Percentiles rank a stretch among this genome's conserved stretches.
These are phyloP conservation scores for Chalcis sispes DNA, from an alignment of 2,888 invertebrate species.

Conservation along the genomic window DNA sequence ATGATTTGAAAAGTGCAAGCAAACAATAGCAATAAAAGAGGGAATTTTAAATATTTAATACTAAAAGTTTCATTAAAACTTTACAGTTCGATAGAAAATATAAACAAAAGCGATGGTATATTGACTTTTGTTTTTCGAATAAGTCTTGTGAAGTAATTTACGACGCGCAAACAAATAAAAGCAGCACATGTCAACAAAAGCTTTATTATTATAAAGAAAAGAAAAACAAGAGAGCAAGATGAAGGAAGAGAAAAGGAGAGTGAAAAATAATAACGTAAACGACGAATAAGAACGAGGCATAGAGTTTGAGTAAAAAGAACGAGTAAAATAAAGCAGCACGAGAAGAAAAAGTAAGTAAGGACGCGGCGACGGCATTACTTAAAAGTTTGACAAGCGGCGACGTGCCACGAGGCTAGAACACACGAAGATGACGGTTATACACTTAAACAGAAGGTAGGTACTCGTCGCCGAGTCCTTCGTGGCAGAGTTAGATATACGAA, in stretches of 20 bases:
- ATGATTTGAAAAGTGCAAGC: no score
- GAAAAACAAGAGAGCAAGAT: background rate
- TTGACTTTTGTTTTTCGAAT: background rate
- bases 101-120: no score
- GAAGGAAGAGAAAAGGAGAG: background rate
- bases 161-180: background rate
- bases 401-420: background rate
- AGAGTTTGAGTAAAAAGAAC: background rate
- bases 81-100: no score
- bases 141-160: background rate
- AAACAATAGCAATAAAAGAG: no score
- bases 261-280: background rate
- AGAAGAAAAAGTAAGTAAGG: background rate
- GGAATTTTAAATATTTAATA: no score
- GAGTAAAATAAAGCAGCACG: background rate
- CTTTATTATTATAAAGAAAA: background rate
- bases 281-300: background rate
- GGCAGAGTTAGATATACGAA: background rate
- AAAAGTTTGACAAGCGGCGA: slow-evolving; percentile 33
- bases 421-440: background rate
- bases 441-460: background rate
- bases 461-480: background rate
- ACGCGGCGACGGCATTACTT: background rate
- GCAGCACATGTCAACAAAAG: background rate
- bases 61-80: no score